A percentile compares a stretch with the other conserved stretches of the same genome.
Conservation (phyloP, 92 coral and sea anemone species). For the Blastomussa wellsi region DNA sequence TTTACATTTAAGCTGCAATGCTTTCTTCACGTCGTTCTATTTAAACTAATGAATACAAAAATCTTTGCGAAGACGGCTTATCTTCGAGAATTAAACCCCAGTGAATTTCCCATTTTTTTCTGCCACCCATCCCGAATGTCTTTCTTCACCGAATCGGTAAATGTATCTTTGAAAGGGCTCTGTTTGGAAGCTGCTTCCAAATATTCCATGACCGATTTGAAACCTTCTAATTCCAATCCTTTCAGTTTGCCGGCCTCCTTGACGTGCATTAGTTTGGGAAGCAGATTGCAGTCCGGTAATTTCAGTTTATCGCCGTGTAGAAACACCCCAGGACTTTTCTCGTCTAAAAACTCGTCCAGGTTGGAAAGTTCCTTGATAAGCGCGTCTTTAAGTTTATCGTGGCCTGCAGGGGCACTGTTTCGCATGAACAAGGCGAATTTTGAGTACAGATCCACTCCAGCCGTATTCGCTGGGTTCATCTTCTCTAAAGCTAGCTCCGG, state of each 20-base stretch:
- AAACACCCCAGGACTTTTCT: constrained; percentile 32
- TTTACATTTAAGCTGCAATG: background rate
- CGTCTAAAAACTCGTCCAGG: constrained; percentile 43
- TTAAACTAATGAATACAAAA: background rate
- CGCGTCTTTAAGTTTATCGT: constrained; percentile 9
- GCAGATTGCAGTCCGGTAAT: constrained; percentile 75
- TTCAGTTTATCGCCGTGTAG: constrained; percentile 59
- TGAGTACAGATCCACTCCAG: constrained; percentile 44
- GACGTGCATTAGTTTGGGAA: constrained; percentile 73
- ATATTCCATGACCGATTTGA: constrained; percentile 39
- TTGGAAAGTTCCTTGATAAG: constrained; percentile 44
- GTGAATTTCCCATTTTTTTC: constrained; percentile 41
- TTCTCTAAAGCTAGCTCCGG: constrained; percentile 16
- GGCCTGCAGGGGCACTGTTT: constrained; percentile 12
- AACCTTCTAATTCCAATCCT: constrained; percentile 20
- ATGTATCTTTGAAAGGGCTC: constrained; percentile 39
- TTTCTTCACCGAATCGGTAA: constrained; percentile 36
- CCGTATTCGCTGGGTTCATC: constrained; percentile 10
- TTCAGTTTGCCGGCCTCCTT: constrained; percentile 46
- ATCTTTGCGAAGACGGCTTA: background rate
- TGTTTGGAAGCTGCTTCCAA: constrained; percentile 50
- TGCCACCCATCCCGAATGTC: constrained; percentile 52
- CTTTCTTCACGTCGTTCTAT: background rate
- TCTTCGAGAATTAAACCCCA: background rate
- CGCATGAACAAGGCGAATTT: constrained; percentile 67